Percentiles rank a stretch among this genome's conserved stretches.
Conservation (phyloP, 2,888 invertebrate species). For the Torymus tubicola region DNA sequence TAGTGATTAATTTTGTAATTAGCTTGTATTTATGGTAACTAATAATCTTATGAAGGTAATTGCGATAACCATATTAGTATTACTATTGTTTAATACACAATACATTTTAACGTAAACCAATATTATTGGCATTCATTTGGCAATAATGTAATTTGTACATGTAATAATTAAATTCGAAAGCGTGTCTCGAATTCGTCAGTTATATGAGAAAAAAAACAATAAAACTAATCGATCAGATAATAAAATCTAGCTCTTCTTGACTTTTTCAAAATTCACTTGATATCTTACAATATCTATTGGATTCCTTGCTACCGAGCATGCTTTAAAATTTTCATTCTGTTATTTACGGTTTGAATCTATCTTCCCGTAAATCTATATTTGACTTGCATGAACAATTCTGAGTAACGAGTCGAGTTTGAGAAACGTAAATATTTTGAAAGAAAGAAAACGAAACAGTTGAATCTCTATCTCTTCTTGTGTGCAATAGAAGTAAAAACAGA, state of each 20-base stretch:
- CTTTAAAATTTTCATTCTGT: conserved; percentile 48
- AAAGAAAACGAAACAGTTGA: background rate
- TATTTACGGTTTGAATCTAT: conserved; percentile 46
- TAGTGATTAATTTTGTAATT: conserved; percentile 75
- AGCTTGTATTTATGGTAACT: conserved; percentile 71
- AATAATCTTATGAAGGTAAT: conserved; percentile 61
- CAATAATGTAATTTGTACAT: conserved; percentile 64
- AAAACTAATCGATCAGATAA: conserved; percentile 59
- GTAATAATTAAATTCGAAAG: conserved; percentile 58
- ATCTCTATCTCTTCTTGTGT: background rate
- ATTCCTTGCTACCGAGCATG: conserved; percentile 58
- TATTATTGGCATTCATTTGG: conserved; percentile 63
- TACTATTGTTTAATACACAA: conserved; percentile 69
- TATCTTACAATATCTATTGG: conserved; percentile 49
- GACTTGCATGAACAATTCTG: conserved; percentile 53
- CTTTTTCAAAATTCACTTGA: conserved; percentile 56
- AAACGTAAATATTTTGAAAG: conserved; percentile 26
- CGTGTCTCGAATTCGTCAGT: conserved; percentile 60
- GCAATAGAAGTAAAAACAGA: conserved; percentile 17
- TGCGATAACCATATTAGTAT: conserved; percentile 64
- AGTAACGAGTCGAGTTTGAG: conserved; percentile 47
- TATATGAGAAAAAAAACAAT: conserved; percentile 61
- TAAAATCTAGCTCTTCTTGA: conserved; percentile 53
- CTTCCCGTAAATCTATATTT: conserved; percentile 45
- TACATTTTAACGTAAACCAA: conserved; percentile 72